phyloP scores from a whole-genome alignment of 2,797 vertebrate species.

The Megalops cyprinoides region DNA sequence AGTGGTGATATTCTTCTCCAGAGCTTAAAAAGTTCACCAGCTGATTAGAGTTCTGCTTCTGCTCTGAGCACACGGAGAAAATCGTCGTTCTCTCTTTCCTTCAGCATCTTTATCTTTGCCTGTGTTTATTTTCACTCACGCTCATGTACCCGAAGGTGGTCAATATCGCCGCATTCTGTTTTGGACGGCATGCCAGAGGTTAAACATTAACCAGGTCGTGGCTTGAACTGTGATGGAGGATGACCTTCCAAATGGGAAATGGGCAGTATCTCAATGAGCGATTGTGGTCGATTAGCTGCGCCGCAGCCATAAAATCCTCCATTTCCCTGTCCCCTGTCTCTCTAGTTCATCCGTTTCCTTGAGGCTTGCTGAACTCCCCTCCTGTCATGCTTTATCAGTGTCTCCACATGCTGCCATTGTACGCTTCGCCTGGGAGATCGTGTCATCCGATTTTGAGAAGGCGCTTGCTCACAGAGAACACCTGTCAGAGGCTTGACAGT shows the following conservation, averaged over 20 bases:
- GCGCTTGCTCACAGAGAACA: too few relatives aligned
- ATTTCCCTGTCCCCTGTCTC: too few relatives aligned
- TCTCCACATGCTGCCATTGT: too few relatives aligned
- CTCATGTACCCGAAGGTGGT: not conserved
- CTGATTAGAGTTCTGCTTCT: not conserved
- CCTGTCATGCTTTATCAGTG: too few relatives aligned
- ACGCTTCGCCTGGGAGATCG: too few relatives aligned
- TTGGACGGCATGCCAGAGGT: not conserved
- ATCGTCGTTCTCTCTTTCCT: not conserved
- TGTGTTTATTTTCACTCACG: not conserved
- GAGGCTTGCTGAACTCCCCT: not conserved
- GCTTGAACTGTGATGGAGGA: not conserved
- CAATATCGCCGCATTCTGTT: not conserved
- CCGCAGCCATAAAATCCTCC: conserved; percentile 6
- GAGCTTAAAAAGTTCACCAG: not conserved
- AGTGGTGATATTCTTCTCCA: not conserved
- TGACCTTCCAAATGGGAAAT: not conserved
- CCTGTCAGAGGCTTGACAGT: too few relatives aligned
- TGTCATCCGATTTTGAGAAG: too few relatives aligned
- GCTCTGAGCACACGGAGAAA: not conserved
- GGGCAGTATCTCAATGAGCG: not conserved
- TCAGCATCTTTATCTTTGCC: not conserved
- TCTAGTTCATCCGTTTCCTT: not conserved
- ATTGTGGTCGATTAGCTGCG: not conserved
- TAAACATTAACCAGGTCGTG: conserved; percentile 25